Conservation (phyloP, 2,113 vertebrate genomes). For the Anolis carolinensis region DNA sequence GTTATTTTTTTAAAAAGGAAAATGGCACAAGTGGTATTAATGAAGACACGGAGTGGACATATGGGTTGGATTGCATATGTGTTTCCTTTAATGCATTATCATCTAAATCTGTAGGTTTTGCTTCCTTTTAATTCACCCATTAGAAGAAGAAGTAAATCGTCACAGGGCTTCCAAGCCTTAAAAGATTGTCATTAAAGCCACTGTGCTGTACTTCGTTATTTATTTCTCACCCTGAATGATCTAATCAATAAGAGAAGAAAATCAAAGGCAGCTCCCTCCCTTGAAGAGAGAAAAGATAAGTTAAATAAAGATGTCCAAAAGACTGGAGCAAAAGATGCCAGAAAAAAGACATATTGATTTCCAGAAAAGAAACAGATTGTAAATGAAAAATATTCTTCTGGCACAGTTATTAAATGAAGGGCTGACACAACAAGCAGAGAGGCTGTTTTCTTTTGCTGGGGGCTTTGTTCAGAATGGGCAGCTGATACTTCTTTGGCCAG, state of each 20-base stretch:
- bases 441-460: conserved; percentile 54
- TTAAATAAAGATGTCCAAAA: conserved; percentile 74
- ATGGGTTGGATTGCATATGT: conserved; percentile 56
- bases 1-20: conserved; percentile 59
- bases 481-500: conserved; percentile 40
- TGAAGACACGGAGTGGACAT: conserved; percentile 44
- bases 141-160: conserved; percentile 21
- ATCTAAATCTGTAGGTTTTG: conserved; percentile 62
- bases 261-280: conserved; percentile 66
- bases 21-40: conserved; percentile 44
- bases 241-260: conserved; percentile 75
- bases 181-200: conserved; percentile 73
- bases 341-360: conserved; percentile 76
- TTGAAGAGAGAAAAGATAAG: conserved; percentile 68
- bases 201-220: conserved; percentile 69
- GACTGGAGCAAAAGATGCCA: conserved; percentile 53
- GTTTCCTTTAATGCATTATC: conserved; percentile 45
- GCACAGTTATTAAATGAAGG: conserved; percentile 69
- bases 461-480: conserved; percentile 52
- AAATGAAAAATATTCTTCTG: conserved; percentile 78
- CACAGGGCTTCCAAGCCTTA: conserved; percentile 65
- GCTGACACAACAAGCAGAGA: conserved; percentile 53
- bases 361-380: conserved; percentile 70
- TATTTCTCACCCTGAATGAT: conserved; percentile 74
- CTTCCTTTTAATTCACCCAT: conserved; percentile 62